Base-by-base conservation (phyloP, 2,888 invertebrate species). In the Hipparchia semele region DNA sequence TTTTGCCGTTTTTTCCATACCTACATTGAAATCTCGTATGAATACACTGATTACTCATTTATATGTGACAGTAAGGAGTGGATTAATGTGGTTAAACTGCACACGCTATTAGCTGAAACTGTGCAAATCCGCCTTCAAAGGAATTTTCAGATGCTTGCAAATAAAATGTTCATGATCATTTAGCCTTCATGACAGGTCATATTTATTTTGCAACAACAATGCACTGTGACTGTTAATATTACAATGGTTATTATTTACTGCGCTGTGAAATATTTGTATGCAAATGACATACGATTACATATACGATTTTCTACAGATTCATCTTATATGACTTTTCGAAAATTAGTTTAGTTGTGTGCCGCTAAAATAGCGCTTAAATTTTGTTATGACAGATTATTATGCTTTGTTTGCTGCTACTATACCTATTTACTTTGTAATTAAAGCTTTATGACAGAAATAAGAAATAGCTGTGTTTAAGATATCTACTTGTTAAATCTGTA, bases 231-330 rank as follows among this genome's bases (percentile, higher is more conserved):
- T 49, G 49, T 68, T 60, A 59, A 68, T 46, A 33, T 68, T 68
- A 60, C 23, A 51, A 67, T 70, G 56, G 12, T 33, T 60, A 58
- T 62, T 53, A 51, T 72, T 72, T 59, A 72, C 59, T 56, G 54
- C 59, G 49, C 60, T 73, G 72, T 65, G 68, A 68, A 75, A 68
- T 59, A 59, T 68, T 81, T 81, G 82, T 83, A 90, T 89, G 88
- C 84, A 87, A 89, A 89, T 87, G 85, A 86, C 81, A 84, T 81
- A 81, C 5, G 23, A 23, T 23, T 23, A 23, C 5, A 80, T 79
- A 54, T 64, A 80, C 80, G 80, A 85, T 85, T 87, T 83, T 85
- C 81, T 78, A 82, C 80, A 84, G 85, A 86, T 84, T 84, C 86
- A 85, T 86, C 85, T 85, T 49, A 53, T 79, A 79, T 77, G 64